Conservation (phyloP, 2,797 vertebrate species). For the Neomorphus geoffroyi region DNA sequence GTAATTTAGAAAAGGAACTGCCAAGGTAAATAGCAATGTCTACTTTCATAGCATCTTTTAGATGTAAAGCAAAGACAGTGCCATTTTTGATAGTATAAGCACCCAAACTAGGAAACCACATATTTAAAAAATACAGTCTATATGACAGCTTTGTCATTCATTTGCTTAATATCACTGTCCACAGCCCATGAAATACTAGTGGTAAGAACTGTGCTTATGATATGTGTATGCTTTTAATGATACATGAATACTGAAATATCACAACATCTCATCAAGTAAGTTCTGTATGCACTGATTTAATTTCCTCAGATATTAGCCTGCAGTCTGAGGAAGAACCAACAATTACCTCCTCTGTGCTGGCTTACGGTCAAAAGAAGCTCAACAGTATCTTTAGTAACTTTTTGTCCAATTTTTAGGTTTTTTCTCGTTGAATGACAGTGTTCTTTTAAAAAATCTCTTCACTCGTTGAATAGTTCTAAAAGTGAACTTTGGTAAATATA, state of each 20-base stretch:
- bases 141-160: background rate
- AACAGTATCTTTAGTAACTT: background rate
- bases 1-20: background rate
- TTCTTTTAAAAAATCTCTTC: background rate
- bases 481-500: background rate
- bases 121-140: background rate
- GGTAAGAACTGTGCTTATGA: background rate
- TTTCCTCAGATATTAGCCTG: background rate
- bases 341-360: background rate
- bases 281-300: background rate
- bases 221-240: background rate
- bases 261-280: background rate
- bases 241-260: background rate
- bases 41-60: background rate
- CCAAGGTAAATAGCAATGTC: background rate
- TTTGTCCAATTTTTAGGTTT: background rate
- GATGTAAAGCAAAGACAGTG: background rate
- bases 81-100: background rate
- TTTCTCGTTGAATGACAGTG: background rate
- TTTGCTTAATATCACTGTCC: background rate
- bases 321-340: background rate
- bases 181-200: background rate
- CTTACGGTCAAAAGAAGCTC: background rate
- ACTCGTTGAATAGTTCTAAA: background rate
- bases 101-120: background rate